These are phyloP conservation scores for Crioceris asparagi DNA, from an alignment of 2,888 invertebrate genomes.

Conservation along the genomic window DNA sequence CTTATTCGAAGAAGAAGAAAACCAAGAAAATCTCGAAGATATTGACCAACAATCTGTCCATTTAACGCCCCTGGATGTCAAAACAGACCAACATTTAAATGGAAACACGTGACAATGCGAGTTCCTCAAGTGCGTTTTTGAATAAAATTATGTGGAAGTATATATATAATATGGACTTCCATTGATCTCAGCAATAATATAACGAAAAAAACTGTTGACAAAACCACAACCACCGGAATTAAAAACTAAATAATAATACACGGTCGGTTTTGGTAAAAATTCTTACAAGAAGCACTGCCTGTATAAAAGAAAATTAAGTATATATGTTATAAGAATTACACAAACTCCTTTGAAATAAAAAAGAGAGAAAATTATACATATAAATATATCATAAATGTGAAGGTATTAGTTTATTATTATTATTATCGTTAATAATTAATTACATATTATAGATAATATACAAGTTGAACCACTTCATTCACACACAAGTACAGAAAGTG, in stretches of 20 bases:
- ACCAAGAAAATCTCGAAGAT: no score
- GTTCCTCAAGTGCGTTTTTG: no score
- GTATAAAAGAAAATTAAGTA: constrained; percentile 18
- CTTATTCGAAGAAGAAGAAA: constrained; percentile 27
- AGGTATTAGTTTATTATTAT: constrained; percentile 22
- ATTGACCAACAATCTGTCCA: no score
- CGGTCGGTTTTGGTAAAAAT: constrained; percentile 6
- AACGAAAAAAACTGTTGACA: background rate
- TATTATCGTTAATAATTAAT: background rate
- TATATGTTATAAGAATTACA: constrained; percentile 19
- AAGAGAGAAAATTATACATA: constrained; percentile 17
- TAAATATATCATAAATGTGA: constrained; percentile 21
- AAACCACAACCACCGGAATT: background rate
- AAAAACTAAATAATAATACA: no score
- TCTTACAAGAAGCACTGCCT: constrained; percentile 27
- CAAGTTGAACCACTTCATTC: no score
- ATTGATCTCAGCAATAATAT: constrained; percentile 29
- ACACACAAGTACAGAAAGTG: no score
- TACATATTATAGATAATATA: background rate
- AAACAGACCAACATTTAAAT: no score
- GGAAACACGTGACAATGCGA: no score
- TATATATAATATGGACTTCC: constrained; percentile 11
- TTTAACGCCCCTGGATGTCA: no score
- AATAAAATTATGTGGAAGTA: constrained; percentile 12
- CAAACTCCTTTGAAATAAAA: no score